Conservation (phyloP, 1,140 invertebrate species). For the Ridgeia piscesae region DNA sequence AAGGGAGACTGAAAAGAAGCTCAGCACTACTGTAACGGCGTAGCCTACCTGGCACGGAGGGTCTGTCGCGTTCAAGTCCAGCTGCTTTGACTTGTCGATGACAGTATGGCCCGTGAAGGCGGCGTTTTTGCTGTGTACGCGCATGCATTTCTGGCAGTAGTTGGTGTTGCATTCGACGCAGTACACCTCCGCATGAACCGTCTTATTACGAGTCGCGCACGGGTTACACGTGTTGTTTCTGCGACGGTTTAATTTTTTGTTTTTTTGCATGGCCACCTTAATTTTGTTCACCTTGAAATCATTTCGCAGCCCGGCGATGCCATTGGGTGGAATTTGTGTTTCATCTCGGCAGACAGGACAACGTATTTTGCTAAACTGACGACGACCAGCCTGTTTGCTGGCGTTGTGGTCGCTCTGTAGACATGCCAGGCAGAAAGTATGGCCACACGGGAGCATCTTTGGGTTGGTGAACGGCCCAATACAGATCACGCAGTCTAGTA, state of each 20-base stretch:
- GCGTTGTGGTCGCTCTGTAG: slow-evolving; percentile 9
- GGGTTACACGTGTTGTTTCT: slow-evolving; percentile 15
- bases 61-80: too few species aligned
- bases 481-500: slow-evolving; percentile 30
- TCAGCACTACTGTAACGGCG: too few species aligned
- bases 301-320: slow-evolving; percentile 25
- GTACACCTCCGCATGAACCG: not conserved
- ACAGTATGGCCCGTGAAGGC: slow-evolving; percentile 27
- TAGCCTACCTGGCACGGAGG: too few species aligned
- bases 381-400: slow-evolving; percentile 10
- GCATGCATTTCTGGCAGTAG: slow-evolving; percentile 24
- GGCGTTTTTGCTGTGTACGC: slow-evolving; percentile 12
- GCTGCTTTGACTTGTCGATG: not conserved
- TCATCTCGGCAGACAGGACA: slow-evolving; percentile 28
- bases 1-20: too few species aligned
- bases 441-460: slow-evolving; percentile 27
- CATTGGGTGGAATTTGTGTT: slow-evolving; percentile 21
- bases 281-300: slow-evolving; percentile 30
- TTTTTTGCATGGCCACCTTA: slow-evolving; percentile 22
- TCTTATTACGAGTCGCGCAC: slow-evolving; percentile 22
- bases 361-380: slow-evolving; percentile 14
- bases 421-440: slow-evolving; percentile 29
- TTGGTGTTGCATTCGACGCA: slow-evolving; percentile 25
- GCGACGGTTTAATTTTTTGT: not conserved
- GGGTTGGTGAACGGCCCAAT: slow-evolving; percentile 22